Base-by-base conservation (phyloP, 1,140 invertebrate species). In the Himalopsyche phryganea region DNA sequence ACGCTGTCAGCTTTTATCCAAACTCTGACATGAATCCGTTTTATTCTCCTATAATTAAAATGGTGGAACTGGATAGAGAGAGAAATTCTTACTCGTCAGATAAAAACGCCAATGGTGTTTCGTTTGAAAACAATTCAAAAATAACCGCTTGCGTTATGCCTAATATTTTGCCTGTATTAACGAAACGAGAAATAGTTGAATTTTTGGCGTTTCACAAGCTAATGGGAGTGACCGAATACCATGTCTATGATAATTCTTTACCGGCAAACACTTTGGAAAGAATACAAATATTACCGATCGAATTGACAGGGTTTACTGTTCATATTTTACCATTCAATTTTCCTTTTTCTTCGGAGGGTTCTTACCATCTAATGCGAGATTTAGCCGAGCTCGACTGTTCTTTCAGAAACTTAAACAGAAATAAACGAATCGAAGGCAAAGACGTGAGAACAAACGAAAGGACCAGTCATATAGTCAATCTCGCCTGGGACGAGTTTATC, bases 401-500 rank as follows among this genome's bases (percentile, higher is more conserved):
- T 1, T 81, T 85, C 45, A 67, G 76, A 60, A 71, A 78, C 54
- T 76, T 75, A 45, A 71, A 67, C 66, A 69, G 68, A 63, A 75
- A 78, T 58, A 77, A 72, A 51, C 73, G 75, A 50, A 73, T 77
- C 13, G 33, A 65, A 5, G 65, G 70, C 45, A 76, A 75, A 28
- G 49, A 64, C 40, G 41, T 64, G 53, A 71, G 82, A 40, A 79
- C 80, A 18, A 74, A 70, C 20, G 73, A 77, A 15, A 71, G 74
- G 67, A 78, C 77, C 6, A 80, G 75, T 60, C 81, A 83, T 70
- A 73, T 78, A 6, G 66, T 76, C 38, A 72, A 79, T 1, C 65
- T 87, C 9, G 76, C 81, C 0, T 83, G 84, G 80, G 80, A 86
- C 65, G 84, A 89, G 60, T 87, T 82, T 58, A 68, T 88, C 33